Evolutionary conservation across 2,797 vertebrate genomes (phyloP).

Genomic region (Scolopax bukidnonensis): DNA sequence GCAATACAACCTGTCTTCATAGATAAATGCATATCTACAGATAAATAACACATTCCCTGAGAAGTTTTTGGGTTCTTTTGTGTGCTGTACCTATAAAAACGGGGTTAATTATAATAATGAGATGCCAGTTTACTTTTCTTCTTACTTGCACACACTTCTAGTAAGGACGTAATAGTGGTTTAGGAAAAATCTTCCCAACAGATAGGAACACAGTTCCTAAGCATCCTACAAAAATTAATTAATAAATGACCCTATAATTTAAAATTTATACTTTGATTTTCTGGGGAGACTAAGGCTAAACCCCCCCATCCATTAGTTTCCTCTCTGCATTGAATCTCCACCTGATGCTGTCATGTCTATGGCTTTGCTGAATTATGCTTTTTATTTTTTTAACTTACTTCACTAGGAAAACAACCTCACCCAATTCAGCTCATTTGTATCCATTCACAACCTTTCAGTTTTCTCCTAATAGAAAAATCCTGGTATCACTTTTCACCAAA

Average conservation of each 20-base stretch:
- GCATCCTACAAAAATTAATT: neutral
- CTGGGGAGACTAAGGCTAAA: neutral
- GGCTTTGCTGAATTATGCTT: neutral
- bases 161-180: neutral
- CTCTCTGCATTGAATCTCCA: neutral
- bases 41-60: neutral
- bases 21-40: neutral
- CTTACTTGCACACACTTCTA: neutral
- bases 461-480: neutral
- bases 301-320: neutral
- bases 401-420: neutral
- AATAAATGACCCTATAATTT: neutral
- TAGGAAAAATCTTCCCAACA: neutral
- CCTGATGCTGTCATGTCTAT: neutral
- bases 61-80: neutral
- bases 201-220: neutral
- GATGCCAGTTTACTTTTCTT: neutral
- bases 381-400: neutral
- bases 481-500: neutral
- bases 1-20: neutral
- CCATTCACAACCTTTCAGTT: neutral
- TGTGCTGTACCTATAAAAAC: neutral
- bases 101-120: neutral
- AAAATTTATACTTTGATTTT: neutral
- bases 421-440: neutral